These are phyloP conservation scores for Lepus oiostolus DNA, from an alignment of 2,797 vertebrate species.

Conservation along the genomic window DNA sequence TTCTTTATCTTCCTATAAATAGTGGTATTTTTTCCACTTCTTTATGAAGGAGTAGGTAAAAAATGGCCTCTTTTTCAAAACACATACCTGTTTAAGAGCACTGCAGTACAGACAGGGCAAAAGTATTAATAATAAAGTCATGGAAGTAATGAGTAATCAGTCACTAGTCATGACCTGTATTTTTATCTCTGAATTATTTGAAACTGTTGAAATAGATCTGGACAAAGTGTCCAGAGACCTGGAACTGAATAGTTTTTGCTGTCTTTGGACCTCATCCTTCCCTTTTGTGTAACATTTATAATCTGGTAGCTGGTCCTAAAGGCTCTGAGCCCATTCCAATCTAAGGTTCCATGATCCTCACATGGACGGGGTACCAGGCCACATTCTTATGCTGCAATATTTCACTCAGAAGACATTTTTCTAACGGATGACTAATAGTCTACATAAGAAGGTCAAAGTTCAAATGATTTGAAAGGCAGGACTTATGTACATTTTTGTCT, in stretches of 20 bases:
- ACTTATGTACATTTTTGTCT: neutral
- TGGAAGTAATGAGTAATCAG: neutral
- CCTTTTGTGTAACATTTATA: neutral
- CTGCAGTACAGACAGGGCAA: neutral
- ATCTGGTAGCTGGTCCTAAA: neutral
- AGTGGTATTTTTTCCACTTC: constrained; percentile 43
- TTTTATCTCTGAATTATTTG: neutral
- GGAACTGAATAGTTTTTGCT: neutral
- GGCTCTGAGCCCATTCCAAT: neutral
- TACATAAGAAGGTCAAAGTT: neutral
- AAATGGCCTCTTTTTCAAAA: constrained; percentile 5
- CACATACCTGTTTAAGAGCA: constrained; percentile 13
- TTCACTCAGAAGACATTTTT: neutral
- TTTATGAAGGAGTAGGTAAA: constrained; percentile 52
- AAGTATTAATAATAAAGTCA: neutral
- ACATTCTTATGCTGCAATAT: neutral
- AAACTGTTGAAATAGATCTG: neutral
- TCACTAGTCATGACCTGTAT: neutral
- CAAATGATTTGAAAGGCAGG: neutral
- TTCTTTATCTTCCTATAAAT: constrained; percentile 74
- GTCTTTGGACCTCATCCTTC: neutral
- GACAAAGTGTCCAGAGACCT: neutral
- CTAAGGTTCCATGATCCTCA: neutral
- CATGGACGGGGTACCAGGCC: accelerated
- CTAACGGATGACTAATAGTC: neutral